A percentile compares a stretch with the other conserved stretches of the same genome.
Evolutionary conservation across 2,113 vertebrate genomes (phyloP).

Genomic region (Colossoma macropomum): DNA sequence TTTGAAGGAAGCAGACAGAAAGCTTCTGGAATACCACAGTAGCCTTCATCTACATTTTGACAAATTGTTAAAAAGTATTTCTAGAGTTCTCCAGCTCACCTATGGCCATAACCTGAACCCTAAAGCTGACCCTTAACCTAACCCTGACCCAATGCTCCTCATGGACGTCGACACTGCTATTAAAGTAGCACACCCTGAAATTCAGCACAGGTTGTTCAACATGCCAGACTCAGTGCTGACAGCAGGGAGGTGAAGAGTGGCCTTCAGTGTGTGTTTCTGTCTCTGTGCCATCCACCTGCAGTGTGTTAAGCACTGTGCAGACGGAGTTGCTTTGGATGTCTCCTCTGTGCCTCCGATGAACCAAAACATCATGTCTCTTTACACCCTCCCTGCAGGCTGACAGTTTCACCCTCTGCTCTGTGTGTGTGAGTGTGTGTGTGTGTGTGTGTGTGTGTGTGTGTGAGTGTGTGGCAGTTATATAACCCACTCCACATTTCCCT

Average conservation of each 20-base stretch:
- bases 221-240: background rate
- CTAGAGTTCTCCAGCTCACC: background rate
- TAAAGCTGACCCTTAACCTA: background rate
- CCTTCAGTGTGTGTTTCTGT: background rate
- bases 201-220: background rate
- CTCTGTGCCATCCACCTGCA: constrained; percentile 10
- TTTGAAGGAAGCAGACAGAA: too few relatives aligned
- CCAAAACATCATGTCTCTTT: constrained; percentile 8
- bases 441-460: constrained; percentile 4
- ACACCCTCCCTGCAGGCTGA: background rate
- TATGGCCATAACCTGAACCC: background rate
- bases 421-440: background rate
- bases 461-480: constrained; percentile 37
- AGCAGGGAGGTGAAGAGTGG: background rate
- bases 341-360: constrained; percentile 5
- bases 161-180: background rate
- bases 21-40: too few relatives aligned
- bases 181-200: background rate
- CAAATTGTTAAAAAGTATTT: background rate
- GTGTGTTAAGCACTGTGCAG: background rate
- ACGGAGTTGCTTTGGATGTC: background rate
- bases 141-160: background rate
- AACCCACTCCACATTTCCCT: constrained; percentile 11
- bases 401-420: background rate
- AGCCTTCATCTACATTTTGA: too few relatives aligned